Evolutionary conservation across 2,113 vertebrate species (phyloP).

Genomic region (Mastomys natalensis): DNA sequence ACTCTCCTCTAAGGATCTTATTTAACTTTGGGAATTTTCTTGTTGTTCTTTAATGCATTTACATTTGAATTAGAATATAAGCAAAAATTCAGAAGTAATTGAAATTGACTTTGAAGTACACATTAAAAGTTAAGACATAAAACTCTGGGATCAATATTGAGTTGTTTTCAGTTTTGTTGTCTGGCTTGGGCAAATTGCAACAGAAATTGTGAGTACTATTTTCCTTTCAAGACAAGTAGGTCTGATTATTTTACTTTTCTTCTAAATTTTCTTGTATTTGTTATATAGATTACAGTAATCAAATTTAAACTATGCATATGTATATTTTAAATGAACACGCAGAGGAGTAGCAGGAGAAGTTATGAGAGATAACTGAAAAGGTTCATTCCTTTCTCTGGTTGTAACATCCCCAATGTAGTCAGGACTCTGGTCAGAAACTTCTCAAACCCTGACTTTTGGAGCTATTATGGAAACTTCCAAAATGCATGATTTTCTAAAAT

Average conservation of each 20-base stretch:
- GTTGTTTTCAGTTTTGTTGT: not conserved
- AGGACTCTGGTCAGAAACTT: not conserved
- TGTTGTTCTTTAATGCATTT: not conserved
- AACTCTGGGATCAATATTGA: not conserved
- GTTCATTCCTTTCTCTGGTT: no score
- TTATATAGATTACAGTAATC: not conserved
- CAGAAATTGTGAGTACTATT: not conserved
- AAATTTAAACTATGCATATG: not conserved
- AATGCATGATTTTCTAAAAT: not conserved
- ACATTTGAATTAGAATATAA: not conserved
- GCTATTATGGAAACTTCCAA: not conserved
- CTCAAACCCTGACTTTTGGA: not conserved
- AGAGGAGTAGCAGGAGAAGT: not conserved
- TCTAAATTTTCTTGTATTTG: not conserved
- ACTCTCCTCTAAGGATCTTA: not conserved
- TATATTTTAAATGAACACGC: not conserved
- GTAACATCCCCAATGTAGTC: fast-evolving
- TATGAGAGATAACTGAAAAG: not conserved
- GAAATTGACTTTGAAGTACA: not conserved
- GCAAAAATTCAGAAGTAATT: not conserved
- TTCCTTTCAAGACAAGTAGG: not conserved
- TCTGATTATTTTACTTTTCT: not conserved
- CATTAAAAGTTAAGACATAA: not conserved
- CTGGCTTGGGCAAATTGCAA: not conserved
- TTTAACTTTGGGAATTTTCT: not conserved